phyloP scores from a whole-genome alignment of 2,113 vertebrate species.

The Peromyscus leucopus region DNA sequence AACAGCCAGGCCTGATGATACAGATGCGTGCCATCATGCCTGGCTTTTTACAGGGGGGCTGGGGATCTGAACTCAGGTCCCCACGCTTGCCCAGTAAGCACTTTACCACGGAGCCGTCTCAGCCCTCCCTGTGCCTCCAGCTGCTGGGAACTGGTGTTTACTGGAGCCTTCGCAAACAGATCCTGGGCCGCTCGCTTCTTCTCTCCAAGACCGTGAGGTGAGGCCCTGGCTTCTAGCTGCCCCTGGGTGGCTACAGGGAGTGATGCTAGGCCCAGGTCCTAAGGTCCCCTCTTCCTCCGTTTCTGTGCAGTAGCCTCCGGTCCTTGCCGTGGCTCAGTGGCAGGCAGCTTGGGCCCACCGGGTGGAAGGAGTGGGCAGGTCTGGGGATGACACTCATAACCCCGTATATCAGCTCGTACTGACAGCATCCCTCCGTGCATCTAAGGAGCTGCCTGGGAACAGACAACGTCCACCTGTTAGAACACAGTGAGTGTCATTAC shows the following conservation, averaged over 20 bases:
- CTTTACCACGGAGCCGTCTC: background rate
- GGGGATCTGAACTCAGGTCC: background rate
- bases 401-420: too few relatives aligned
- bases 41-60: background rate
- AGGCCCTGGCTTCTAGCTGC: conserved; percentile 5
- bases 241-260: too few relatives aligned
- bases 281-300: rapidly evolving
- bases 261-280: too few relatives aligned
- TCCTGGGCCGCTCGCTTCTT: conserved; percentile 85
- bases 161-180: conserved; percentile 90
- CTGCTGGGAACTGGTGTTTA: conserved; percentile 91
- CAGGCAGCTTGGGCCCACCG: background rate
- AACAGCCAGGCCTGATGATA: conserved; percentile 71
- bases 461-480: background rate
- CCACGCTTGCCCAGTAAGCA: background rate
- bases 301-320: background rate
- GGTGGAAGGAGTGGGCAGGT: background rate
- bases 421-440: too few relatives aligned
- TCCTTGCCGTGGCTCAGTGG: background rate
- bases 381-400: background rate
- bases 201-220: conserved; percentile 88
- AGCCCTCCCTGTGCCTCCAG: conserved; percentile 88
- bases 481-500: background rate
- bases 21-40: background rate
- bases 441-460: too few relatives aligned